Evolutionary conservation across 2,797 vertebrate genomes (phyloP).

Genomic region (Pachyuromys duprasi): DNA sequence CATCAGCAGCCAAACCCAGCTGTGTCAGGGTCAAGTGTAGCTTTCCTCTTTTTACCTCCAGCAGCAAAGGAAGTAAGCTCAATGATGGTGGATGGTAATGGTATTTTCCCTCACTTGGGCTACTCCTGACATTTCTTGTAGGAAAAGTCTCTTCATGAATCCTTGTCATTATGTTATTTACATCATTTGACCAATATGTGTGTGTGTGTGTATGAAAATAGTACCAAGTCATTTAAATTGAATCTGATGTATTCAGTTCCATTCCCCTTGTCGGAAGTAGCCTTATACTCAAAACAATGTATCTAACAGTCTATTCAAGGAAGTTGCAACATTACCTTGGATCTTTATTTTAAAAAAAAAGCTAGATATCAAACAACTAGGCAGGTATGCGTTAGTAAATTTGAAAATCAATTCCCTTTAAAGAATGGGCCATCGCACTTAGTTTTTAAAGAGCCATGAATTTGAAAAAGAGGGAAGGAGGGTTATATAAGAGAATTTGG

Average conservation of each 20-base stretch:
- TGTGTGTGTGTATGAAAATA: not conserved
- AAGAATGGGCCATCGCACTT: not conserved
- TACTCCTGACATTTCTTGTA: not conserved
- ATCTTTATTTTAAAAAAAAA: not conserved
- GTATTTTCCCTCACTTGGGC: not conserved
- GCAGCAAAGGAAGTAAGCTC: not conserved
- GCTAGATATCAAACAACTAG: not conserved
- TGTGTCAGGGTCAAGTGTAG: not conserved
- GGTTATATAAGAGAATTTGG: not conserved
- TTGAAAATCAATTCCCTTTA: constrained; percentile 48
- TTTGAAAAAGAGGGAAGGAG: not conserved
- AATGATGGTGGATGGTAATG: not conserved
- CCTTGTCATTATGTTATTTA: not conserved
- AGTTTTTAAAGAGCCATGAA: not conserved
- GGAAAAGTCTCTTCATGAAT: constrained; percentile 20
- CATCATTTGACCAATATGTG: not conserved
- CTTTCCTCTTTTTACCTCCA: not conserved
- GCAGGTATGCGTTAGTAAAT: constrained; percentile 22
- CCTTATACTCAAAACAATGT: constrained; percentile 39
- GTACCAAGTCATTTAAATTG: not conserved
- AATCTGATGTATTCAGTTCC: not conserved
- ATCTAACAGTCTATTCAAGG: constrained; percentile 38
- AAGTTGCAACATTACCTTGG: not conserved
- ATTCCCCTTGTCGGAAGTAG: constrained; percentile 24
- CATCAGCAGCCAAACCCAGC: not conserved